Percentiles rank a stretch among this genome's conserved stretches.
These are phyloP conservation scores for Drosophila bocqueti DNA, from an alignment of 1,140 invertebrate species.

Conservation along the genomic window DNA sequence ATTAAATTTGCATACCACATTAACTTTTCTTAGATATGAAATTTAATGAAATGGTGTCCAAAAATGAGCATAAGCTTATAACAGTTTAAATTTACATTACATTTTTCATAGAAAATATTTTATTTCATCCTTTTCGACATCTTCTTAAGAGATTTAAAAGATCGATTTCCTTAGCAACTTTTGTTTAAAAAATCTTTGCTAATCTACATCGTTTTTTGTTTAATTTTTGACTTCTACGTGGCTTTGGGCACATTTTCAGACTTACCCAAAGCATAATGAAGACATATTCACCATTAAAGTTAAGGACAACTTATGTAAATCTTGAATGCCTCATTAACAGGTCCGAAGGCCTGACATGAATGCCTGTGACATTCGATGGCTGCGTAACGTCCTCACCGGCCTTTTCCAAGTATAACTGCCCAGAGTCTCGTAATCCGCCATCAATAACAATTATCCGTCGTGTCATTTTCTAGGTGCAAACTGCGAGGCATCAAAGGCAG, in stretches of 20 bases:
- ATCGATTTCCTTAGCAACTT: neutral
- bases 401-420: slow-evolving; percentile 2
- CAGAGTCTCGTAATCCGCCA: slow-evolving; percentile 62
- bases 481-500: slow-evolving; percentile 64
- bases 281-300: slow-evolving; percentile 9
- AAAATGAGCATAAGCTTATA: too few species aligned
- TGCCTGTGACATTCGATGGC: slow-evolving; percentile 14
- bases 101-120: too few species aligned
- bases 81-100: too few species aligned
- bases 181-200: neutral
- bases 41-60: too few species aligned
- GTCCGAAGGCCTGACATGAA: slow-evolving; percentile 1
- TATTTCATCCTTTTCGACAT: too few species aligned
- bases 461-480: slow-evolving; percentile 39
- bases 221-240: neutral
- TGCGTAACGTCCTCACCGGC: neutral
- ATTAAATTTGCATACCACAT: neutral
- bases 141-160: neutral
- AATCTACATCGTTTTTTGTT: too few species aligned
- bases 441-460: slow-evolving; percentile 73
- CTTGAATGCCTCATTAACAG: slow-evolving; percentile 19
- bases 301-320: slow-evolving; percentile 2
- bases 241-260: neutral
- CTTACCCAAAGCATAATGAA: neutral
- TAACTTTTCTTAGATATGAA: too few species aligned